Percentiles rank a stretch among this genome's conserved stretches.
Conservation (phyloP, 2,797 vertebrate genomes). For the Lemur catta region DNA sequence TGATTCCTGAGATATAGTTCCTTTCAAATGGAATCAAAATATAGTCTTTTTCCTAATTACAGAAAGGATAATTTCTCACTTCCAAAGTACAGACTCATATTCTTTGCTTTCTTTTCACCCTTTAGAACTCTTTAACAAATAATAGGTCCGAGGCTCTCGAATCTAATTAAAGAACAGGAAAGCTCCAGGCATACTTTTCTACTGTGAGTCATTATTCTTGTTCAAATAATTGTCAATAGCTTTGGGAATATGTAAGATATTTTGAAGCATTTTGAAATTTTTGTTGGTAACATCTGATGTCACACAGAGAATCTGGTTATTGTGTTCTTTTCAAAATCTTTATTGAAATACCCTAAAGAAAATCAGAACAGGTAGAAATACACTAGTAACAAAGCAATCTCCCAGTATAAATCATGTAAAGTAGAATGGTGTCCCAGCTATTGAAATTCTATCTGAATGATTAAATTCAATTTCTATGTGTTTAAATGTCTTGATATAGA, state of each 20-base stretch:
- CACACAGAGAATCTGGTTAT: not conserved
- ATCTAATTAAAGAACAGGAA: not conserved
- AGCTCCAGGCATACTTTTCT: not conserved
- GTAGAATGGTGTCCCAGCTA: not conserved
- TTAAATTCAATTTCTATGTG: not conserved
- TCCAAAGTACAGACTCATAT: not conserved
- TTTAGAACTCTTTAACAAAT: not conserved
- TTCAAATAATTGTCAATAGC: slow-evolving; percentile 2
- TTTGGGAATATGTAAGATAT: not conserved
- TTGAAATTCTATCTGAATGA: not conserved
- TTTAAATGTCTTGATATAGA: not conserved
- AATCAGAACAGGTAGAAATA: not conserved
- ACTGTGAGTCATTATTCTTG: not conserved
- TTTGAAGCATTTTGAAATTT: not conserved
- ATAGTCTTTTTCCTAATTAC: not conserved
- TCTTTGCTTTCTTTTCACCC: not conserved
- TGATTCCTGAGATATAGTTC: not conserved
- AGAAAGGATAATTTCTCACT: not conserved
- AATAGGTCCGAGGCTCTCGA: not conserved
- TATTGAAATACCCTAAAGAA: slow-evolving; percentile 9
- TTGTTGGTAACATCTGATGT: not conserved
- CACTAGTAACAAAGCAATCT: not conserved
- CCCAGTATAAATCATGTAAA: not conserved
- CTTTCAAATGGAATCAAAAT: not conserved
- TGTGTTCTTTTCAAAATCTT: not conserved